Evolutionary conservation across 1,140 invertebrate species (phyloP), one percentile per base, ranked within the genome.

Genomic region (Danaus melanippus): DNA sequence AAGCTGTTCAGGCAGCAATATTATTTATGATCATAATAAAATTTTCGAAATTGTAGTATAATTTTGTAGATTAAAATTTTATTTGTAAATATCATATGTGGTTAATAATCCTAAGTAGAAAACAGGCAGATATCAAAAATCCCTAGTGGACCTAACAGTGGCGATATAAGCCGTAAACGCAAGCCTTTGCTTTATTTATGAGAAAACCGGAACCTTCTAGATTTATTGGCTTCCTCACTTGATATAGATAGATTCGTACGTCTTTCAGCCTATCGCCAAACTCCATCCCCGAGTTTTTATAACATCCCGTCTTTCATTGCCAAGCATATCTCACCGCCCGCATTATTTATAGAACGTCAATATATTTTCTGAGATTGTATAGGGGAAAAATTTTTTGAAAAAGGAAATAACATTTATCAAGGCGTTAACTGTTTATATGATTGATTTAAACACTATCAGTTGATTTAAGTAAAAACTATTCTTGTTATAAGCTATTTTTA

Each of bases 181-280:
- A 64, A 64, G 65, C 49, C 43, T n/a, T 51, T 49, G 58, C 62
- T 71, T 72, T 79, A 76, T 83, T 81, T 83, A 81, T 76, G 63
- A 67, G 66, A 65, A 71, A 66, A 58, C 67, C 60, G 67, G 66
- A 75, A 76, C 67, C 58, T 43, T 57, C 61, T 56, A 76, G 79
- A 85, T 83, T 82, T 85, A 83, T 83, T 74, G 67, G 67, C 73
- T 78, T 78, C 67, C 72, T 69, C 62, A 67, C 59, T 66, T 71
- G 68, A 76, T 76, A 66, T 66, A 69, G 68, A 76, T 76, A 66
- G 71, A 79, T 74, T 67, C 59, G 42, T 56, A 49, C 53, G 64
- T 71, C 64, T 74, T 71, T 66, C 63, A 66, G 68, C 70, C 67
- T 73, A 69, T 66, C 65, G 69, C 66, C 66, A 72, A 77, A 76